These are phyloP conservation scores for Anorthoa munda DNA, from an alignment of 2,888 invertebrate genomes.

Conservation along the genomic window DNA sequence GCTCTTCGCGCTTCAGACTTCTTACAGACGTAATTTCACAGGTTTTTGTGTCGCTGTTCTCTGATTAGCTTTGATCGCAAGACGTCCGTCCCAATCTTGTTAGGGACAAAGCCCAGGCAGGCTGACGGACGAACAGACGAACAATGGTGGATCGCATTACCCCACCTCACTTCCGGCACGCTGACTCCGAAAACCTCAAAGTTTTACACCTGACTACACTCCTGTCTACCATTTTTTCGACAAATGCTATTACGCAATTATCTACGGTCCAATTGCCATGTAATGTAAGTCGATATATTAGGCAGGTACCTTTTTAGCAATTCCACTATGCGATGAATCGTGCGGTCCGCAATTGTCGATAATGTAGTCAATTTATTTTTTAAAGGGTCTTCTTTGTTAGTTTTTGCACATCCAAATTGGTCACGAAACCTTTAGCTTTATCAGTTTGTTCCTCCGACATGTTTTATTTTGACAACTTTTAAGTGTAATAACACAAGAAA, in stretches of 20 bases:
- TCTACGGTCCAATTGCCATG: constrained; percentile 62
- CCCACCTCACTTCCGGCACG: constrained; percentile 82
- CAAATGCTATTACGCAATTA: constrained; percentile 76
- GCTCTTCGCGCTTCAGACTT: constrained; percentile 73
- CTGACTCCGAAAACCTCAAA: constrained; percentile 78
- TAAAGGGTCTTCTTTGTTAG: constrained; percentile 30
- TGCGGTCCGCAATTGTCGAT: constrained; percentile 28
- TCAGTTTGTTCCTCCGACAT: constrained; percentile 7
- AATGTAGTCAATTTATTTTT: constrained; percentile 33
- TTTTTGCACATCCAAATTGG: constrained; percentile 36
- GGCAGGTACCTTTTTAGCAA: constrained; percentile 38
- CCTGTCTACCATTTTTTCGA: constrained; percentile 72
- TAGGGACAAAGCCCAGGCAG: constrained; percentile 78
- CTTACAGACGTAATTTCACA: constrained; percentile 76
- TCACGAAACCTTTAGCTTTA: constrained; percentile 25
- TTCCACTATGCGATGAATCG: constrained; percentile 31
- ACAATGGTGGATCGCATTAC: constrained; percentile 82
- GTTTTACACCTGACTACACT: constrained; percentile 84
- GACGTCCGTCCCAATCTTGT: constrained; percentile 83
- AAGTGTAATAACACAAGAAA: constrained; percentile 12
- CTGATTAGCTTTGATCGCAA: constrained; percentile 75
- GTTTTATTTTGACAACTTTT: constrained; percentile 41
- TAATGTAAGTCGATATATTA: constrained; percentile 58
- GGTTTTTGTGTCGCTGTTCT: constrained; percentile 74
- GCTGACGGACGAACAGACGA: constrained; percentile 77